phyloP scores from a whole-genome alignment of 2,113 vertebrate species.

The Nibea albiflora region DNA sequence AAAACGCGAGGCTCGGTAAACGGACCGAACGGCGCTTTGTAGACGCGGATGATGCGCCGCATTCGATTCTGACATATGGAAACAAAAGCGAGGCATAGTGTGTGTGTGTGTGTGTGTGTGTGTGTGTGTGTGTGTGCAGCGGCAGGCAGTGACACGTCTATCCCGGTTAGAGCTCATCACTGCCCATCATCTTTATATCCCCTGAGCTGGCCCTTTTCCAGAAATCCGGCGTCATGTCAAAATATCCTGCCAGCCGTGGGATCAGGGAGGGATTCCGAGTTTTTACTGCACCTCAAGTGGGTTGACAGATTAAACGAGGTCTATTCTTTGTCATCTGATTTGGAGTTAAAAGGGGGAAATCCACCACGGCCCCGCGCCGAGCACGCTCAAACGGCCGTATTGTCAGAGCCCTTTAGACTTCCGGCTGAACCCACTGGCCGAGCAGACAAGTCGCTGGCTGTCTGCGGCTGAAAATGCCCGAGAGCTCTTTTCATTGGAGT shows the following conservation, averaged over 20 bases:
- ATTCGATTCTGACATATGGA: not conserved
- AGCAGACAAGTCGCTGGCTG: slow-evolving; percentile 23
- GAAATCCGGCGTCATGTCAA: slow-evolving; percentile 71
- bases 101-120: too few species aligned
- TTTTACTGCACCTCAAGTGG: slow-evolving; percentile 51
- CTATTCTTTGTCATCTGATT: slow-evolving; percentile 57
- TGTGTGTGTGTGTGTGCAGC: slow-evolving; percentile 9
- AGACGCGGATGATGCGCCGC: not conserved
- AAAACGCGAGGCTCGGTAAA: not conserved
- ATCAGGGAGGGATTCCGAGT: slow-evolving; percentile 64
- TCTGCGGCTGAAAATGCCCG: slow-evolving; percentile 19
- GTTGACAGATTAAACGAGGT: slow-evolving; percentile 67
- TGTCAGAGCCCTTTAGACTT: slow-evolving; percentile 25
- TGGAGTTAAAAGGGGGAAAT: slow-evolving; percentile 53
- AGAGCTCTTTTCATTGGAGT: slow-evolving; percentile 35
- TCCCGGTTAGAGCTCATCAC: slow-evolving; percentile 45
- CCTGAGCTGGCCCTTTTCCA: slow-evolving; percentile 72
- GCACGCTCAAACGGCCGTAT: slow-evolving; percentile 27
- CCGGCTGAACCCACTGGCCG: not conserved
- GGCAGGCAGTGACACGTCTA: slow-evolving; percentile 45
- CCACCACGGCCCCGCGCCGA: not conserved
- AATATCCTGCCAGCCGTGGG: slow-evolving; percentile 62
- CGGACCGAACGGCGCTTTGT: not conserved
- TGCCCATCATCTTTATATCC: slow-evolving; percentile 70
- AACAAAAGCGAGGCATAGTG: not conserved